Evolutionary conservation across 2,113 vertebrate genomes (phyloP).

Genomic region (Sminthopsis crassicaudata): DNA sequence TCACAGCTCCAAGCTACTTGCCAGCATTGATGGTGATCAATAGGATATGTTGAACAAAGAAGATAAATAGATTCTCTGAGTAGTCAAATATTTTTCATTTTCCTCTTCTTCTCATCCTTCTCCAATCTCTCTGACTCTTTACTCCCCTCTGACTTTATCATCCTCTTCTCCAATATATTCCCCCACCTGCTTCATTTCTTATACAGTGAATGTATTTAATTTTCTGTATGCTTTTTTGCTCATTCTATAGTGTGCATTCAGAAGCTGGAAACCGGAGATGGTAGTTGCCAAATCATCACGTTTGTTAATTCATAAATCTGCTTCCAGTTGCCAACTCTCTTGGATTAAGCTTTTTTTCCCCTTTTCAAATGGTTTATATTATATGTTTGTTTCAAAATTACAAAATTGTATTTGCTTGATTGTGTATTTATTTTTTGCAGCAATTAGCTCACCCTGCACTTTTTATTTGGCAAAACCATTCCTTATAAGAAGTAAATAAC

Average conservation of each 20-base stretch:
- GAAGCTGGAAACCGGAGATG: conserved; percentile 71
- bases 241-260: conserved; percentile 69
- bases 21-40: conserved; percentile 83
- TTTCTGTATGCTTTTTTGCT: conserved; percentile 73
- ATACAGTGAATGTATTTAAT: conserved; percentile 76
- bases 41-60: conserved; percentile 81
- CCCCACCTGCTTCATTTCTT: conserved; percentile 74
- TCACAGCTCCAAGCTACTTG: conserved; percentile 81
- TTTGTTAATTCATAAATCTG: conserved; percentile 78
- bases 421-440: conserved; percentile 72
- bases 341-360: conserved; percentile 51
- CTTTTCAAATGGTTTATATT: conserved; percentile 56
- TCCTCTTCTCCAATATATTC: conserved; percentile 35
- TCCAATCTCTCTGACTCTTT: conserved; percentile 4
- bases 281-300: conserved; percentile 77
- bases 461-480: conserved; percentile 68
- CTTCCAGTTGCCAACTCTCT: conserved; percentile 64
- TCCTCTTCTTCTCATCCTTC: conserved; percentile 53
- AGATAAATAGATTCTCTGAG: conserved; percentile 76
- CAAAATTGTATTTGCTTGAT: conserved; percentile 75
- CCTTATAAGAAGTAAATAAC: conserved; percentile 61
- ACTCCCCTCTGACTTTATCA: background rate
- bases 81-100: conserved; percentile 74
- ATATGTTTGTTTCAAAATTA: conserved; percentile 68
- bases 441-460: conserved; percentile 66